Evolutionary conservation across 2,797 vertebrate genomes (phyloP).

Genomic region (Hybognathus amarus): DNA sequence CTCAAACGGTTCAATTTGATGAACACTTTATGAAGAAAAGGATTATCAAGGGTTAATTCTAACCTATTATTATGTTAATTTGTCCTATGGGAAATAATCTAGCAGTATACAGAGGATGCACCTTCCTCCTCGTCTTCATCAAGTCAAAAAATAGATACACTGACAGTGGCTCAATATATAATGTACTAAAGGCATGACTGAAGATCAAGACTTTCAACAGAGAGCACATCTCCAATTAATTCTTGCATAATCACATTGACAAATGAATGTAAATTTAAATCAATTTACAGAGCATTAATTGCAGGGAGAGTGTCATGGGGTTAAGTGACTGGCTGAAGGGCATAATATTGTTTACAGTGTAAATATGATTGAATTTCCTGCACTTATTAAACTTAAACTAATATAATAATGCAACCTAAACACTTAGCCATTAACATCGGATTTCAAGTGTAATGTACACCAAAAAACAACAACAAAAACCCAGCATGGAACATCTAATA

Average conservation of each 20-base stretch:
- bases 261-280: slow-evolving; percentile 11
- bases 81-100: not conserved
- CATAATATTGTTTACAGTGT: not conserved
- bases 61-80: slow-evolving; percentile 4
- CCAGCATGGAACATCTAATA: not conserved
- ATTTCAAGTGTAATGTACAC: not conserved
- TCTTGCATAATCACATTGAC: slow-evolving; percentile 11
- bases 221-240: slow-evolving; percentile 34
- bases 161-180: not conserved
- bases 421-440: not conserved
- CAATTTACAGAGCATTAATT: slow-evolving; percentile 27
- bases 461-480: not conserved
- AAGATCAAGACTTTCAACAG: slow-evolving; percentile 9
- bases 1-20: not conserved
- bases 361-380: slow-evolving; percentile 10
- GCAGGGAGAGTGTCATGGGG: not conserved
- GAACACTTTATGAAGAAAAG: not conserved
- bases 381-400: slow-evolving; percentile 1
- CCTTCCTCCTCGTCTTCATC: not conserved
- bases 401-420: not conserved
- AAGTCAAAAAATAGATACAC: not conserved
- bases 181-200: not conserved
- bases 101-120: not conserved
- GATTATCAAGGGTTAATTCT: not conserved
- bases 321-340: slow-evolving; percentile 6